A percentile compares a stretch with the other conserved stretches of the same genome.
Conservation (phyloP, 2,888 invertebrate species). For the Camponotus fellah region DNA sequence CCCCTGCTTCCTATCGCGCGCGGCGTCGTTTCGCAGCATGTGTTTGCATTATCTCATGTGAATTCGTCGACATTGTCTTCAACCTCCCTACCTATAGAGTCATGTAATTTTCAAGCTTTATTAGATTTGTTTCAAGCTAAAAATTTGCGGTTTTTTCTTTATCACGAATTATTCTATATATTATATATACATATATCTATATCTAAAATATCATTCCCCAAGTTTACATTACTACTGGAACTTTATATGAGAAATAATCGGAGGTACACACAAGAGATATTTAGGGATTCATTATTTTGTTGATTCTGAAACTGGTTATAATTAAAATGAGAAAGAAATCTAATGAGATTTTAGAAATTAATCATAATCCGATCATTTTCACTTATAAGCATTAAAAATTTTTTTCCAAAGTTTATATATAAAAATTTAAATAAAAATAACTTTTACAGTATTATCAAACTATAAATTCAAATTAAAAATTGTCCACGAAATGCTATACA, state of each 20-base stretch:
- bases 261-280: background rate
- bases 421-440: background rate
- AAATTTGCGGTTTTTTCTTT: background rate
- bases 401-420: background rate
- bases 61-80: constrained; percentile 25
- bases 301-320: background rate
- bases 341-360: background rate
- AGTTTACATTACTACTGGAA: background rate
- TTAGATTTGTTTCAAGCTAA: background rate
- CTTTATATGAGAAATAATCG: constrained; percentile 1
- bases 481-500: background rate
- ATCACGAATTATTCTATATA: background rate
- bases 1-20: constrained; percentile 17
- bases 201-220: background rate
- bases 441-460: background rate
- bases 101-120: background rate
- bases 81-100: background rate
- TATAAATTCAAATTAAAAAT: background rate
- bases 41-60: background rate
- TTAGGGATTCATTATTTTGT: background rate
- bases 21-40: constrained; percentile 43
- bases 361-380: background rate
- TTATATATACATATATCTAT: background rate
- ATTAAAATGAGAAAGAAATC: background rate
- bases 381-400: background rate